Percentiles rank a stretch among this genome's conserved stretches.
Evolutionary conservation across 2,797 vertebrate species (phyloP).

Genomic region (Coendou prehensilis): DNA sequence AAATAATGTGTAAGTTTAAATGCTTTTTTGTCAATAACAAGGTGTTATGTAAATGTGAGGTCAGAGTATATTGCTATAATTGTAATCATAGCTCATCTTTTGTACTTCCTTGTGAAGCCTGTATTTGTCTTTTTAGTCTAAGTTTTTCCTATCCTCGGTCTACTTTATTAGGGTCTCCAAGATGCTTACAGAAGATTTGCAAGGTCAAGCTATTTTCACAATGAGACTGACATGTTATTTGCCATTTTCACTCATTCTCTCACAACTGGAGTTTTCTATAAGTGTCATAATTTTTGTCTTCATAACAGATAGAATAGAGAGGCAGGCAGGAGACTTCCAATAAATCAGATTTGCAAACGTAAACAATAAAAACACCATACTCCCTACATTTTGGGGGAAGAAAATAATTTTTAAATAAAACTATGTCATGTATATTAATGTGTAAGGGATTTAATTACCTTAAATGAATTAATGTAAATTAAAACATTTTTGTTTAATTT

Average conservation of each 20-base stretch:
- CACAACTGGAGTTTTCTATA: not conserved
- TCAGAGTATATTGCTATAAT: not conserved
- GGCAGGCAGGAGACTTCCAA: not conserved
- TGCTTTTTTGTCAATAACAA: slow-evolving; percentile 38
- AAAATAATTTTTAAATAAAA: slow-evolving; percentile 19
- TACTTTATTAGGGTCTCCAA: not conserved
- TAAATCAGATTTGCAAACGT: not conserved
- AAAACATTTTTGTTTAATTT: not conserved
- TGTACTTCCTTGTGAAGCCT: not conserved
- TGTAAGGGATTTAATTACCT: not conserved
- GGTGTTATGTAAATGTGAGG: not conserved
- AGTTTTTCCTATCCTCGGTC: not conserved
- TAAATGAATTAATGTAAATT: slow-evolving; percentile 2
- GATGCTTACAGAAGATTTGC: not conserved
- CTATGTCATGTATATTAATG: not conserved
- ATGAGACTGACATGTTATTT: not conserved
- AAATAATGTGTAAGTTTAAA: not conserved
- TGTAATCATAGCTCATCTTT: not conserved
- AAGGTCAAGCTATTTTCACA: slow-evolving; percentile 60
- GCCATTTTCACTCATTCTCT: slow-evolving; percentile 12
- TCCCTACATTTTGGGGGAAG: not conserved
- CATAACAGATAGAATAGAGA: not conserved
- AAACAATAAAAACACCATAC: not conserved
- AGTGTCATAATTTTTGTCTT: not conserved
- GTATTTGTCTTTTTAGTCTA: slow-evolving; percentile 9